phyloP scores from a whole-genome alignment of 1,140 invertebrate genomes.

The Lepidurus packardi region DNA sequence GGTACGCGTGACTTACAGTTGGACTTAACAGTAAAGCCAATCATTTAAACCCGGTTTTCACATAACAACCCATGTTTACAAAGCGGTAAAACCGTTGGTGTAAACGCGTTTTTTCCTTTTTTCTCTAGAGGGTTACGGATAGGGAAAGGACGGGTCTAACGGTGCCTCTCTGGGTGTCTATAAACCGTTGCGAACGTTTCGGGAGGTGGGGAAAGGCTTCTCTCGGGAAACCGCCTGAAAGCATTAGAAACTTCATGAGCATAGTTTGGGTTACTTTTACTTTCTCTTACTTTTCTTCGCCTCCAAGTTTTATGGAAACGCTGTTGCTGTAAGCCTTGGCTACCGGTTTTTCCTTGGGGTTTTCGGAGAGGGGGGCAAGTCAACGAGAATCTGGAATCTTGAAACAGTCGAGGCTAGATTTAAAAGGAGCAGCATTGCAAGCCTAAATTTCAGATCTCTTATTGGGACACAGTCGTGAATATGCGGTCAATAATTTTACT shows the following conservation, averaged over 20 bases:
- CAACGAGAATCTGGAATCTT: background rate
- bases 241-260: no score
- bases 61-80: no score
- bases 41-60: background rate
- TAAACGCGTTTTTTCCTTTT: no score
- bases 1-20: background rate
- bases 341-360: background rate
- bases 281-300: background rate
- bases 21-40: background rate
- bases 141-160: no score
- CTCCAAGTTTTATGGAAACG: background rate
- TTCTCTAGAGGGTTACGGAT: no score
- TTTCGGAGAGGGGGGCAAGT: background rate
- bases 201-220: no score
- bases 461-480: constrained; percentile 14
- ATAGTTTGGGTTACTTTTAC: background rate
- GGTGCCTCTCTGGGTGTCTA: no score
- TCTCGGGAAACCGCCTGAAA: no score
- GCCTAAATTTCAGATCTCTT: background rate
- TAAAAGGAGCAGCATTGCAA: constrained; percentile 3
- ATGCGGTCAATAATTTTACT: background rate
- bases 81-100: no score
- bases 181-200: no score
- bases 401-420: background rate
- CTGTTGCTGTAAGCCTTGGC: background rate